Evolutionary conservation across 2,797 vertebrate genomes (phyloP).

Genomic region (Phylloscopus collybita): DNA sequence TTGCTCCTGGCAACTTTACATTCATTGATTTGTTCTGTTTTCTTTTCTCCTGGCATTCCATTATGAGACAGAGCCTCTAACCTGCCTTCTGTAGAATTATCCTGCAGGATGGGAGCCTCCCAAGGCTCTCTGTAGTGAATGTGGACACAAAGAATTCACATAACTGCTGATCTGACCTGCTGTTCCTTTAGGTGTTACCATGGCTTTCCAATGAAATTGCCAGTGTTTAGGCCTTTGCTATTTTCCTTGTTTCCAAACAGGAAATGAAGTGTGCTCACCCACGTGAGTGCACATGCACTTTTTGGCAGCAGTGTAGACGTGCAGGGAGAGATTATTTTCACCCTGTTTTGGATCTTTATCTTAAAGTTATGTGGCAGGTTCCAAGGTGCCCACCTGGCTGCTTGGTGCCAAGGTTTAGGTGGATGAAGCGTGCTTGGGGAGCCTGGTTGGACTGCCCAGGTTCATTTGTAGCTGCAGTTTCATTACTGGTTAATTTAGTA

Average conservation of each 20-base stretch:
- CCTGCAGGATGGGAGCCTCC: neutral
- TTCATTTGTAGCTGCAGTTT: neutral
- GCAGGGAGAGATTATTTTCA: neutral
- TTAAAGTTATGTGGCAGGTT: neutral
- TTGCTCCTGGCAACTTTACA: neutral
- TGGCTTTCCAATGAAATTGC: conserved; percentile 5
- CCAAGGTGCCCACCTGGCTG: neutral
- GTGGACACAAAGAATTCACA: neutral
- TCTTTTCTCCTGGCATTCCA: neutral
- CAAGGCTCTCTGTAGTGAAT: neutral
- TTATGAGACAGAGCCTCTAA: neutral
- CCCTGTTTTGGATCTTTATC: neutral
- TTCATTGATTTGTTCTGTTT: neutral
- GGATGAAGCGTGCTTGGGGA: neutral
- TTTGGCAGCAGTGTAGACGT: neutral
- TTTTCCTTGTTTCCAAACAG: conserved; percentile 47
- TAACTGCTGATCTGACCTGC: neutral
- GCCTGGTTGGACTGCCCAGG: neutral
- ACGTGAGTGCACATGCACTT: neutral
- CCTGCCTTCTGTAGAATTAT: neutral
- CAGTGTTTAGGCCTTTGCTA: neutral
- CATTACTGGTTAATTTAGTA: neutral
- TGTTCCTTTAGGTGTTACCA: conserved; percentile 12
- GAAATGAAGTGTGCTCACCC: conserved; percentile 1
- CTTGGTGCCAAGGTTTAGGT: neutral